Base-by-base conservation (phyloP, 1,140 invertebrate species). In the Orchesella cincta region DNA sequence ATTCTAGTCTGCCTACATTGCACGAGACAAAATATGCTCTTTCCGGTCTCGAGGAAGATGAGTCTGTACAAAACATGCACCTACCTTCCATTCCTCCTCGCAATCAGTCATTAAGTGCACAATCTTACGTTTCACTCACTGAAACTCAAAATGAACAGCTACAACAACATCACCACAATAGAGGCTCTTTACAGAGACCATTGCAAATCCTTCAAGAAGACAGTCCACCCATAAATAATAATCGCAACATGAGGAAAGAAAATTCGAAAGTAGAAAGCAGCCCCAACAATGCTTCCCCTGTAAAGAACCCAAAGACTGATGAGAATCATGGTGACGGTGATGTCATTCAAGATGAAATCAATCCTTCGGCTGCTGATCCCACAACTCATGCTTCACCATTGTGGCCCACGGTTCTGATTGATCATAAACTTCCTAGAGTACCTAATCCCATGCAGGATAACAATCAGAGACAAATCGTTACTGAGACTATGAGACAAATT, bases 371-470 rank as follows among this genome's bases (percentile, higher is more conserved):
- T 57, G 54, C 12, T 57, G 54, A 57, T 23, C 54, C 54, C 3
- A 23, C 54, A n/a, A 16, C 12, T 57, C 54, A 57, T n/a, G 23
- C 54, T 14, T 12, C 14, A 18, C 26, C 54, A 16, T 26, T 57
- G 5, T 57, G 54, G 54, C 54, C 54, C 12, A 57, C 54, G 14
- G 54, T 57, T 5, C 23, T 57, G n/a, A 57, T 57, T 57, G 54
- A 57, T 26, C 54, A 57, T 26, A 57, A 57, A 23, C 54, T 57
- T n/a, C 54, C 54, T 57, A 57, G 54, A 23, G 54, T 57, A 26
- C 54, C 54, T 26, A 57, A 57, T 57, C 54, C 54, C 23, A 26
- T 57, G 14, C 14, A 57, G 5, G 54, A 57, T 26, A 5, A 5
- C 5, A 57, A 57, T 23, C 54, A 57, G 26, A 12, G 54, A 12